A percentile compares a stretch with the other conserved stretches of the same genome.
Conservation (phyloP, 1,140 invertebrate genomes). For the Drosophila ercepeae region DNA sequence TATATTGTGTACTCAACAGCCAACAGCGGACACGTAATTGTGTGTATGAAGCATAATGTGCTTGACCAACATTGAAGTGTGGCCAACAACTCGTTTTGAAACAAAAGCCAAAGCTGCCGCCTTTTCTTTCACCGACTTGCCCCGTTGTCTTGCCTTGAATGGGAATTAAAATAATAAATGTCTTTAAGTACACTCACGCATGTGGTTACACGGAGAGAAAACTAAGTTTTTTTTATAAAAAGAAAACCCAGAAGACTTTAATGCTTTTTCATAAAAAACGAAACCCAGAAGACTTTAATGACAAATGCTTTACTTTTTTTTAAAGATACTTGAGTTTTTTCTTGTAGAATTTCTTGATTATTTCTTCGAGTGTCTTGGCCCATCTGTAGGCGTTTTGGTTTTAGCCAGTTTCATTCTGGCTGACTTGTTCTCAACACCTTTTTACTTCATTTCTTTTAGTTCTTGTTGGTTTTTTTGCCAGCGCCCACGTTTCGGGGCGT, state of each 20-base stretch:
- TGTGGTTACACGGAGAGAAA: not conserved
- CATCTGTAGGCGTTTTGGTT: slow-evolving; percentile 21
- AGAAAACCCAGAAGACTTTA: no score
- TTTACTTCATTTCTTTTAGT: slow-evolving; percentile 8
- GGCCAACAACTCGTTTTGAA: slow-evolving; percentile 64
- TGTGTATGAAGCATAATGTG: slow-evolving; percentile 54
- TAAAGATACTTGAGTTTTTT: no score
- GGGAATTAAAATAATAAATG: slow-evolving; percentile 59
- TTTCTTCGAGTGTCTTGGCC: slow-evolving; percentile 7
- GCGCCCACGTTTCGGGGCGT: slow-evolving; percentile 70
- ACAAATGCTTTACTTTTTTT: no score
- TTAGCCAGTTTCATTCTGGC: slow-evolving; percentile 41
- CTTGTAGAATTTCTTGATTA: no score
- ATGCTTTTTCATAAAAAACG: no score
- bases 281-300: no score
- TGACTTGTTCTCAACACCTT: slow-evolving; percentile 79
- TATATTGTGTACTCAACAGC: slow-evolving; percentile 23
- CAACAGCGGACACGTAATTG: slow-evolving; percentile 26
- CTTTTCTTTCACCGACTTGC: slow-evolving; percentile 26
- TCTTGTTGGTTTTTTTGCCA: slow-evolving; percentile 3
- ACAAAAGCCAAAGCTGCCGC: slow-evolving; percentile 69
- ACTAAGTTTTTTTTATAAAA: no score
- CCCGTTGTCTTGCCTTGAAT: slow-evolving; percentile 14
- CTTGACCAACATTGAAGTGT: slow-evolving; percentile 76
- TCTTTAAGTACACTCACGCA: slow-evolving; percentile 23